phyloP scores from a whole-genome alignment of 2,888 invertebrate species.

The Drosophila quinaria region DNA sequence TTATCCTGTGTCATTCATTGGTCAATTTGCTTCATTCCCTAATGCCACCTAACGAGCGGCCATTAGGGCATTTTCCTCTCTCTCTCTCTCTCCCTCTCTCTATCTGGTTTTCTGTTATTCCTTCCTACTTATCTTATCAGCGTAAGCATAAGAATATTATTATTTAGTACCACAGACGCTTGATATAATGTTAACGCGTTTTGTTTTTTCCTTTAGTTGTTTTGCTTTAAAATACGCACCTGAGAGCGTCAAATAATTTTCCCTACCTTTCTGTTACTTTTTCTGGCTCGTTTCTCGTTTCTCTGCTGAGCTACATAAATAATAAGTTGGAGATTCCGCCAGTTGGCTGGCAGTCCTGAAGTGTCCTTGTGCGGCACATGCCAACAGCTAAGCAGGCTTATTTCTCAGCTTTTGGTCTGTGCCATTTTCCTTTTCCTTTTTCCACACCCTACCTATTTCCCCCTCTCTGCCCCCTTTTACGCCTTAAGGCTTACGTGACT shows the following conservation, averaged over 20 bases:
- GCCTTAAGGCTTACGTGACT: conserved; percentile 69
- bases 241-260: conserved; percentile 36
- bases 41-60: conserved; percentile 66
- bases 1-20: conserved; percentile 42
- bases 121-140: conserved; percentile 15
- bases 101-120: background rate
- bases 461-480: background rate
- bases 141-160: conserved; percentile 28
- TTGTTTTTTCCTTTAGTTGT: conserved; percentile 24
- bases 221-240: conserved; percentile 61
- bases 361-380: conserved; percentile 44
- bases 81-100: background rate
- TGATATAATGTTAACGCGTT: conserved; percentile 36
- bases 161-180: conserved; percentile 42
- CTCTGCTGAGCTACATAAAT: conserved; percentile 61
- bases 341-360: conserved; percentile 39
- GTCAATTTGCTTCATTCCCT: conserved; percentile 50
- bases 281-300: background rate
- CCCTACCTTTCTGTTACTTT: background rate
- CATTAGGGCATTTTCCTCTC: conserved; percentile 46
- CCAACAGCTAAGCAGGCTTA: conserved; percentile 56
- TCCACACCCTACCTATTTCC: background rate
- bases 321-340: conserved; percentile 48
- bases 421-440: conserved; percentile 10
- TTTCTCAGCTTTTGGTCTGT: conserved; percentile 21